Evolutionary conservation across 2,113 vertebrate genomes (phyloP).

Genomic region (Hypomesus transpacificus): DNA sequence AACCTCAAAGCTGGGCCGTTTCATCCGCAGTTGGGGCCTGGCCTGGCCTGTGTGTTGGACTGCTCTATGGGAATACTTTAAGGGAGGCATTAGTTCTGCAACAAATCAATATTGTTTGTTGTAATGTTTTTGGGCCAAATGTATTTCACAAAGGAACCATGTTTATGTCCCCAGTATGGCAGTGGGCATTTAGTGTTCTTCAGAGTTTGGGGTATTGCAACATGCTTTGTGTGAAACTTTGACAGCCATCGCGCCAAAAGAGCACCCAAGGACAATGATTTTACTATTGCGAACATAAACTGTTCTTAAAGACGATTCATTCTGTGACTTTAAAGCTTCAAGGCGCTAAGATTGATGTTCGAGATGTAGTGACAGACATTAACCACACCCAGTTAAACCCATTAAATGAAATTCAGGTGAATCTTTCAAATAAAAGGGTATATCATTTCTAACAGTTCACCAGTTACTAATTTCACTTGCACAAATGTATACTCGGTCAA

Average conservation of each 20-base stretch:
- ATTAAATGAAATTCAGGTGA: constrained; percentile 28
- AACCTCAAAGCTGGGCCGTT: constrained; percentile 55
- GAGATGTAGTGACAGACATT: constrained; percentile 41
- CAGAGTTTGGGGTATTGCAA: background rate
- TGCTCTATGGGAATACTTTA: constrained; percentile 27
- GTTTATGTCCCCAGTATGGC: too few relatives aligned
- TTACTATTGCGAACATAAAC: constrained; percentile 39
- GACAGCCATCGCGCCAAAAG: constrained; percentile 18
- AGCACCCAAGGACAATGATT: constrained; percentile 34
- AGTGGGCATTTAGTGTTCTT: background rate
- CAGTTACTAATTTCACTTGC: background rate
- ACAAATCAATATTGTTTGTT: background rate
- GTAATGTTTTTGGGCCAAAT: too few relatives aligned
- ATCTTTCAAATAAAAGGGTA: background rate
- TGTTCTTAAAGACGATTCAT: constrained; percentile 27
- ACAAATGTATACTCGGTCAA: background rate
- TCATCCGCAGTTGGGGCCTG: constrained; percentile 42
- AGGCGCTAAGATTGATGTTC: constrained; percentile 39
- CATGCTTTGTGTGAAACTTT: background rate
- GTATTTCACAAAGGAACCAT: too few relatives aligned
- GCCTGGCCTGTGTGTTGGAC: constrained; percentile 24
- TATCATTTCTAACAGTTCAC: too few relatives aligned
- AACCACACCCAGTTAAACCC: constrained; percentile 42
- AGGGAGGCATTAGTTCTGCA: constrained; percentile 2
- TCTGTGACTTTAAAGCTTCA: constrained; percentile 29